These are phyloP conservation scores for Hypercompe scribonia DNA, from an alignment of 2,888 invertebrate species.

Conservation along the genomic window DNA sequence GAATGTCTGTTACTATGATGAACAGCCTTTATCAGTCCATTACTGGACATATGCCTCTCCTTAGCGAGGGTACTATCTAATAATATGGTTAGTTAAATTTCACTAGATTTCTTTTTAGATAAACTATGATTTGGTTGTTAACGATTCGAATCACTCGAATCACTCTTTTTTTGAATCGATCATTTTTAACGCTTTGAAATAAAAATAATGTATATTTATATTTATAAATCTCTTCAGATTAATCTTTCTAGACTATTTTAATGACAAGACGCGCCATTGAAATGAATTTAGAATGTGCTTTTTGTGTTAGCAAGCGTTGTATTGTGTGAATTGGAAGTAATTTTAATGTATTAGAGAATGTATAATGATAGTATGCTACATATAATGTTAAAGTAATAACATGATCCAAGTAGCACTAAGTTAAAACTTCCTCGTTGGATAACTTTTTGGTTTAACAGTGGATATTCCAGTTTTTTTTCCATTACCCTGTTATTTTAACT, in stretches of 20 bases:
- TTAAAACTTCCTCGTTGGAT: constrained; percentile 29
- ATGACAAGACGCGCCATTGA: not conserved
- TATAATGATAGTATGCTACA: not conserved
- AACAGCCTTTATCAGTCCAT: no score
- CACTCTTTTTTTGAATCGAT: no score
- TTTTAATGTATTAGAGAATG: not conserved
- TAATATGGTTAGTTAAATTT: no score
- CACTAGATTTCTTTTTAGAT: no score
- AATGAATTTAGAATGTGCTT: constrained; percentile 1
- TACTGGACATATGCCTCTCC: no score
- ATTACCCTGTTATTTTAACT: no score
- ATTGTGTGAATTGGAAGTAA: not conserved
- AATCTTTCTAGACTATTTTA: not conserved
- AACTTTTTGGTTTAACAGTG: constrained; percentile 6
- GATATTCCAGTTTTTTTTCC: not conserved
- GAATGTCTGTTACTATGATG: no score
- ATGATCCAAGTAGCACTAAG: not conserved
- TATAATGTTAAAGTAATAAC: not conserved
- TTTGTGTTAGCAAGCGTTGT: not conserved
- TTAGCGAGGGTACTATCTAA: no score
- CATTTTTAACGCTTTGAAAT: no score
- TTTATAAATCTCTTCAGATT: not conserved
- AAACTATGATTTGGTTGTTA: no score
- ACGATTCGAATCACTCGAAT: no score
- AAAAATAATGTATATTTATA: not conserved